Conservation (phyloP, 2,113 vertebrate genomes). For the Halichoerus grypus region DNA sequence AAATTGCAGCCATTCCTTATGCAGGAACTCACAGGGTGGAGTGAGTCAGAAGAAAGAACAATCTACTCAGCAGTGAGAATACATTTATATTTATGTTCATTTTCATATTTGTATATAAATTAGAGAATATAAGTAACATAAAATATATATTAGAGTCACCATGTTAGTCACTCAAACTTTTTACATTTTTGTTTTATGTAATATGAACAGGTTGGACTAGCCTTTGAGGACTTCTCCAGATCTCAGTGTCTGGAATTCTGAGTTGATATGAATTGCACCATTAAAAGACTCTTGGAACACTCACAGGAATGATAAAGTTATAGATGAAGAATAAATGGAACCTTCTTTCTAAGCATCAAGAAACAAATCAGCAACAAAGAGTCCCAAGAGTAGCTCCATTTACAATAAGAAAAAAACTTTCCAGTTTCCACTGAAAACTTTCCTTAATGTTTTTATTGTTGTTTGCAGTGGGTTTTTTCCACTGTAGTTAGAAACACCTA, state of each 20-base stretch:
- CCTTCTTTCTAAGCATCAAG: background rate
- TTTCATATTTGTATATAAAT: background rate
- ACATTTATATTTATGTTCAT: background rate
- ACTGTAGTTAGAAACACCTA: constrained; percentile 31
- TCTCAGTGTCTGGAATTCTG: background rate
- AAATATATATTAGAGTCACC: background rate
- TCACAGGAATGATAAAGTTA: background rate
- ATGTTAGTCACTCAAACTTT: background rate
- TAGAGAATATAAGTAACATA: background rate
- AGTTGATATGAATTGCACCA: background rate
- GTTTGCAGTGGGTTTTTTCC: background rate
- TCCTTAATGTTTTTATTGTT: constrained; percentile 18
- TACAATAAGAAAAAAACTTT: constrained; percentile 1
- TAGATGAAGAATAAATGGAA: background rate
- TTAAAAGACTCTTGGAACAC: background rate
- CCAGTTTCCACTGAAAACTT: constrained; percentile 37
- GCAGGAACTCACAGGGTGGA: background rate
- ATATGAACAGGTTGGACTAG: background rate
- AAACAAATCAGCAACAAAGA: background rate
- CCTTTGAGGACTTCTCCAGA: background rate
- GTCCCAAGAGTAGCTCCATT: background rate
- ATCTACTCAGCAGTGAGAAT: background rate
- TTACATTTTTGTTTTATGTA: constrained; percentile 7
- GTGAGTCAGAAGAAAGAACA: background rate
- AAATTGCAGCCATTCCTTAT: background rate